phyloP scores from a whole-genome alignment of 2,797 vertebrate genomes.

The Hapalemur alaotrensis region DNA sequence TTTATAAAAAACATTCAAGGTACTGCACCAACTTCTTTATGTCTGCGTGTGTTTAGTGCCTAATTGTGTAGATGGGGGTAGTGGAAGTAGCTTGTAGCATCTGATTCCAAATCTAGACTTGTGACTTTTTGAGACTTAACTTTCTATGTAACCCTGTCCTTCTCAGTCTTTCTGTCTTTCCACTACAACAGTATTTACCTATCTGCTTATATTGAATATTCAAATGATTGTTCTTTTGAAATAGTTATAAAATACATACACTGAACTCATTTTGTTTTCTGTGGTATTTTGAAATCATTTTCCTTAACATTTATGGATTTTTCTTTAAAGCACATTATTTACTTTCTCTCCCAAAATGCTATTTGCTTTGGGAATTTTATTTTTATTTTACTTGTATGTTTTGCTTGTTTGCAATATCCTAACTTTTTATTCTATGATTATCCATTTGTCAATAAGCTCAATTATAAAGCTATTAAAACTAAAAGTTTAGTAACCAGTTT shows the following conservation, averaged over 20 bases:
- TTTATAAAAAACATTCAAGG: not conserved
- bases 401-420: not conserved
- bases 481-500: not conserved
- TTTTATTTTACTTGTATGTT: not conserved
- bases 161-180: not conserved
- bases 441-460: not conserved
- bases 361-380: not conserved
- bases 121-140: constrained; percentile 37
- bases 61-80: not conserved
- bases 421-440: not conserved
- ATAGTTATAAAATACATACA: constrained; percentile 11
- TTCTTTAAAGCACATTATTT: not conserved
- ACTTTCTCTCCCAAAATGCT: not conserved
- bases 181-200: not conserved
- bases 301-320: not conserved
- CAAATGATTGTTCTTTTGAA: not conserved
- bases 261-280: not conserved
- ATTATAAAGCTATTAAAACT: not conserved
- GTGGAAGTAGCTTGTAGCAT: not conserved
- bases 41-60: not conserved
- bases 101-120: not conserved
- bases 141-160: constrained; percentile 3
- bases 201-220: not conserved
- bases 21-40: not conserved
- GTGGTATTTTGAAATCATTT: not conserved